Evolutionary conservation across 2,797 vertebrate genomes (phyloP).

Genomic region (Scarus forsteni): DNA sequence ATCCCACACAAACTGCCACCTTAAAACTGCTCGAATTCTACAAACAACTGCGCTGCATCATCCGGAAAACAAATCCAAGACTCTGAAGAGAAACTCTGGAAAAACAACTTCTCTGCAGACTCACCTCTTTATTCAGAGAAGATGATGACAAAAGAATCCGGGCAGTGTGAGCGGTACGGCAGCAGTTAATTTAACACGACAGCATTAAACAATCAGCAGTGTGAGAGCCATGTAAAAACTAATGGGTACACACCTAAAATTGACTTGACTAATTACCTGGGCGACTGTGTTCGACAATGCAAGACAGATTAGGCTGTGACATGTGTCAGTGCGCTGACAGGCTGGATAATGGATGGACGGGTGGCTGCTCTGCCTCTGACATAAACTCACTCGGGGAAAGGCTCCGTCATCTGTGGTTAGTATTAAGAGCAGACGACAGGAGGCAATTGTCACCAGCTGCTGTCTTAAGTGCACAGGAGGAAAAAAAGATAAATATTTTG

Average conservation of each 20-base stretch:
- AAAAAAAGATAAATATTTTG: not conserved
- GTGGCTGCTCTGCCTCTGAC: conserved; percentile 40
- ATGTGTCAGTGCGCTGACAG: conserved; percentile 45
- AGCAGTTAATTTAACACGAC: conserved; percentile 61
- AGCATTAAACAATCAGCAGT: conserved; percentile 49
- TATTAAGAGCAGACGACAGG: conserved; percentile 27
- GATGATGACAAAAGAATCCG: conserved; percentile 18
- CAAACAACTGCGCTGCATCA: not conserved
- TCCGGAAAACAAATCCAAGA: not conserved
- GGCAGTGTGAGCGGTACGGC: conserved; percentile 26
- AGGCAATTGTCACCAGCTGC: conserved; percentile 36
- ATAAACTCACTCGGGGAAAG: conserved; percentile 30
- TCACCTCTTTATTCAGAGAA: not conserved
- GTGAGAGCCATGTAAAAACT: conserved; percentile 54
- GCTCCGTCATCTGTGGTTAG: conserved; percentile 41
- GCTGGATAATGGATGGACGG: conserved; percentile 50
- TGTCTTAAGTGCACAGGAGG: conserved; percentile 13
- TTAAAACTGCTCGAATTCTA: not conserved
- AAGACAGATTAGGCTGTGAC: conserved; percentile 49
- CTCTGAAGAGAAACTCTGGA: not conserved
- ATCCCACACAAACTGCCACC: not conserved
- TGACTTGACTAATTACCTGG: conserved; percentile 61
- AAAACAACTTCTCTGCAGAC: not conserved
- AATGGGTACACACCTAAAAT: conserved; percentile 60
- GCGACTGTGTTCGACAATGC: conserved; percentile 29